These are phyloP conservation scores for Tringa solitaria DNA, from an alignment of 2,113 vertebrate genomes.

Conservation along the genomic window DNA sequence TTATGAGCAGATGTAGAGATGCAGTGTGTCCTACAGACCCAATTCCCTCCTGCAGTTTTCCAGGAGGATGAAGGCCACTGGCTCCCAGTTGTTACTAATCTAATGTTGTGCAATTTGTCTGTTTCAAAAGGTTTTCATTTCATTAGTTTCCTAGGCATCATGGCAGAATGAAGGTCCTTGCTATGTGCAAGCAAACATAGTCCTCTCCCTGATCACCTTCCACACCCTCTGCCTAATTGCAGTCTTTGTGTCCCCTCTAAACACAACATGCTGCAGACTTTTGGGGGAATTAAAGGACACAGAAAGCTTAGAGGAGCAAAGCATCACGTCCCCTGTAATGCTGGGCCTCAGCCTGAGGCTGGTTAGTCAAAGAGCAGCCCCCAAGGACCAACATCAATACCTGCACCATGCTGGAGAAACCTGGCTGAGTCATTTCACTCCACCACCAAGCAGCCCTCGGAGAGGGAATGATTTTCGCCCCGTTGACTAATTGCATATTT, in stretches of 20 bases:
- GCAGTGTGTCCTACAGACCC: neutral
- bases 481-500: constrained; percentile 23
- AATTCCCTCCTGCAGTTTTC: neutral
- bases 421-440: neutral
- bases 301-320: neutral
- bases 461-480: neutral
- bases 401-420: neutral
- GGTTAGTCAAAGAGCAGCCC: neutral
- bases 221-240: neutral
- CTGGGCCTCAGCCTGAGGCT: neutral
- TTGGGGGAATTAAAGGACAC: neutral
- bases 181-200: fast-evolving
- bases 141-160: neutral
- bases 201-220: neutral
- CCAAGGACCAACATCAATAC: neutral
- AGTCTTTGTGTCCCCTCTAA: neutral
- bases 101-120: neutral
- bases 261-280: neutral
- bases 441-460: neutral
- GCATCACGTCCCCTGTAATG: fast-evolving
- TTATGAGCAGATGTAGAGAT: neutral
- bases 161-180: neutral
- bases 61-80: neutral
- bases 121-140: neutral
- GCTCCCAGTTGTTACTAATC: neutral